phyloP scores from a whole-genome alignment of 2,888 invertebrate genomes.

The Caenorhabditis sp. region DNA sequence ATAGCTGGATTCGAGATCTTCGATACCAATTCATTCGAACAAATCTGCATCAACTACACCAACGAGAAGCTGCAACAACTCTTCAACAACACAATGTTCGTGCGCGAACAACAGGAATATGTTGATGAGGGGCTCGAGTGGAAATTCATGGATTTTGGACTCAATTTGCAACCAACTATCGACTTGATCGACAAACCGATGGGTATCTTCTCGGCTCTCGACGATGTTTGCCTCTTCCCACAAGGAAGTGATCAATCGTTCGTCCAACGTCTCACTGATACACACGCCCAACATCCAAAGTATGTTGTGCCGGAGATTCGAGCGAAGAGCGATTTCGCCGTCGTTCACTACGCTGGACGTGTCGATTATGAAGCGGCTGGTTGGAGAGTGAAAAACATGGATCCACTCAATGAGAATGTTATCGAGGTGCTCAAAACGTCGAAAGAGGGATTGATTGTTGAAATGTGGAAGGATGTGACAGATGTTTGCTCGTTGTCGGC shows the following conservation, averaged over 20 bases:
- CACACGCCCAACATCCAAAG: constrained; percentile 94
- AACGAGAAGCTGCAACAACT: constrained; percentile 98
- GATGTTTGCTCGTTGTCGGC: constrained; percentile 49
- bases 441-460: constrained; percentile 90
- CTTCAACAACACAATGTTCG: constrained; percentile 99
- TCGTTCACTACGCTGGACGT: constrained; percentile 77
- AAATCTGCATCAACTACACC: constrained; percentile 98
- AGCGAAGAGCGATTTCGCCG: constrained; percentile 85
- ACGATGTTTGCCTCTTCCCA: constrained; percentile 99
- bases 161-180: constrained; percentile 97
- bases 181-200: constrained; percentile 98
- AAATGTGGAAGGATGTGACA: constrained; percentile 92
- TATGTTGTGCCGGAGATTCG: constrained; percentile 79
- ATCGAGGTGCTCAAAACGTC: constrained; percentile 91
- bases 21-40: constrained; percentile 92
- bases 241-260: constrained; percentile 98
- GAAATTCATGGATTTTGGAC: constrained; percentile 98
- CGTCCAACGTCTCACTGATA: constrained; percentile 91
- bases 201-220: constrained; percentile 96
- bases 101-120: constrained; percentile 85
- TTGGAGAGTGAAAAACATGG: constrained; percentile 99
- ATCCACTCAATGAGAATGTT: constrained; percentile 97
- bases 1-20: constrained; percentile 82
- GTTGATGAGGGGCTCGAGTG: constrained; percentile 98
- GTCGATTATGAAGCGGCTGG: constrained; percentile 92